A percentile compares a stretch with the other conserved stretches of the same genome.
Evolutionary conservation across 2,113 vertebrate genomes (phyloP).

Genomic region (Tursiops truncatus): DNA sequence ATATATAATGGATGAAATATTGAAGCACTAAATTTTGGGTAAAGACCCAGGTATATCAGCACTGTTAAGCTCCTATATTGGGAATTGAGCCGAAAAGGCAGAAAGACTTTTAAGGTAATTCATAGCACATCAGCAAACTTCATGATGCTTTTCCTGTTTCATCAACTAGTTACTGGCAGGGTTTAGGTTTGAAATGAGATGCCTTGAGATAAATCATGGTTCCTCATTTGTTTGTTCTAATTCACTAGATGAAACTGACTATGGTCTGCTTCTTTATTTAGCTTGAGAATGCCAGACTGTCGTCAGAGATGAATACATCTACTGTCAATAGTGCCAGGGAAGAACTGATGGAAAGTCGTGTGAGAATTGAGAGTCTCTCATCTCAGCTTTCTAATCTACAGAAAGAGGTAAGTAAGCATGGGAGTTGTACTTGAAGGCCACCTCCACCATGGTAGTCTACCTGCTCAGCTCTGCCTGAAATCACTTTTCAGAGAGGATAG

Average conservation of each 20-base stretch:
- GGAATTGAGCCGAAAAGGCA: not conserved
- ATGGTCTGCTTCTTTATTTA: conserved; percentile 68
- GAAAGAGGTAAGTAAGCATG: conserved; percentile 86
- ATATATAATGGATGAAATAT: not conserved
- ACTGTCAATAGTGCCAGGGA: conserved; percentile 87
- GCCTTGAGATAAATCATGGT: conserved; percentile 24
- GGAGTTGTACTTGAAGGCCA: not conserved
- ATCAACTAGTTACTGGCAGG: conserved; percentile 53
- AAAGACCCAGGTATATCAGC: not conserved
- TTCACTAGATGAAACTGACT: conserved; percentile 37
- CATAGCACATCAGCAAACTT: not conserved
- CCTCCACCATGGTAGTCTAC: fast-evolving
- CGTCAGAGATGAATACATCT: conserved; percentile 89
- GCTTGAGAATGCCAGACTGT: conserved; percentile 90
- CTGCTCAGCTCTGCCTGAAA: not conserved
- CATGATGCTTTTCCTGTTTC: conserved; percentile 64
- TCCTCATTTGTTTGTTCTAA: conserved; percentile 65
- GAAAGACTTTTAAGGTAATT: not conserved
- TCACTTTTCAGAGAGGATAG: not conserved
- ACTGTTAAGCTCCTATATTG: not conserved
- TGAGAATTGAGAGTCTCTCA: conserved; percentile 89
- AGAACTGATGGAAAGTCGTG: conserved; percentile 88
- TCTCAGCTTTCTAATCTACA: conserved; percentile 89
- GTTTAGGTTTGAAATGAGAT: conserved; percentile 23
- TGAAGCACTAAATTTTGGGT: not conserved